Conservation (phyloP, 1,140 invertebrate genomes). For the Phthorimaea operculella region DNA sequence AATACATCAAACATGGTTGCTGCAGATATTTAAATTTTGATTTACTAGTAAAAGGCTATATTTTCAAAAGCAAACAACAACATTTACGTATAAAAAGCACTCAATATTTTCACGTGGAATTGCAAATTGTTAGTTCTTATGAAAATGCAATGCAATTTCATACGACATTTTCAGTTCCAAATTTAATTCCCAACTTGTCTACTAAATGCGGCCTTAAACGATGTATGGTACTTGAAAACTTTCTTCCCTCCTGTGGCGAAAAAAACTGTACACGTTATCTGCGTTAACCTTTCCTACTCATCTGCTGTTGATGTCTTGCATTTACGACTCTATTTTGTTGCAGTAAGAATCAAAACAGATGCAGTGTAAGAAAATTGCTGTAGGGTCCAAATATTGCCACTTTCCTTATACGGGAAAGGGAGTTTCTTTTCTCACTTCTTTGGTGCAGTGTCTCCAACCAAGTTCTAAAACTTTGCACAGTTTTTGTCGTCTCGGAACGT, state of each 20-base stretch:
- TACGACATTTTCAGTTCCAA: neutral
- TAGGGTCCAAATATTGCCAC: conserved; percentile 48
- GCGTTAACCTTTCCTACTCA: conserved; percentile 28
- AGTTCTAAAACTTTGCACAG: neutral
- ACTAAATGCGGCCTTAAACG: conserved; percentile 23
- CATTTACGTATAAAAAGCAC: too few relatives aligned
- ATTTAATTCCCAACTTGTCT: neutral
- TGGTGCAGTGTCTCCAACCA: conserved; percentile 15
- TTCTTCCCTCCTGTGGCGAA: conserved; percentile 26
- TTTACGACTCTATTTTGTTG: too few relatives aligned
- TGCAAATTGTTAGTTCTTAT: too few relatives aligned
- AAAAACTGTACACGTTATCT: conserved; percentile 42
- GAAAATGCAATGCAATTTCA: too few relatives aligned
- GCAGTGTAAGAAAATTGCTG: conserved; percentile 28
- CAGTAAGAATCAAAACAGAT: too few relatives aligned
- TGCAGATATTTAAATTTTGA: too few relatives aligned
- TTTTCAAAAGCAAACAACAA: too few relatives aligned
- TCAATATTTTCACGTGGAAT: too few relatives aligned
- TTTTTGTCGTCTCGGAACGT: too few relatives aligned
- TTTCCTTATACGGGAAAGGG: conserved; percentile 24
- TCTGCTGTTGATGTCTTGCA: conserved; percentile 1
- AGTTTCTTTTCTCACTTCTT: conserved; percentile 31
- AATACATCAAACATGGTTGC: too few relatives aligned
- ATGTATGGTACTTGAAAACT: conserved; percentile 41
- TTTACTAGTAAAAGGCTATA: too few relatives aligned